phyloP scores from a whole-genome alignment of 2,888 invertebrate species.

The Fragum whitleyi region DNA sequence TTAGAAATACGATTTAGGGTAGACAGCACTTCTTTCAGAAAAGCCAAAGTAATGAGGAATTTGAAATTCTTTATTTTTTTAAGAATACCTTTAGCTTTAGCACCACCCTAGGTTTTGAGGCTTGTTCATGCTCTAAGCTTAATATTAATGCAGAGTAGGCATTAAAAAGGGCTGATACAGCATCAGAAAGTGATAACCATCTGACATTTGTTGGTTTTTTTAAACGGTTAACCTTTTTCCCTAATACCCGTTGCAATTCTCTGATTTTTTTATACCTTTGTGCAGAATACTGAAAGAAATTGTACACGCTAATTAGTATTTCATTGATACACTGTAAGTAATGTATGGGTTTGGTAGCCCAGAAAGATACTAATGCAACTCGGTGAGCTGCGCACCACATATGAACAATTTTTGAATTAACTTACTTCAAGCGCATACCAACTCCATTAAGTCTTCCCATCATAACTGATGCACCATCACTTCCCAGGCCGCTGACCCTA shows the following conservation, averaged over 20 bases:
- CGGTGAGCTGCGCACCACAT: constrained; percentile 50
- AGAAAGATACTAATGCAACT: constrained; percentile 38
- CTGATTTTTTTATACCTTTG: constrained; percentile 34
- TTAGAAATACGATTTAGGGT: not conserved
- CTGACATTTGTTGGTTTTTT: constrained; percentile 37
- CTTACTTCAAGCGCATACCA: constrained; percentile 18
- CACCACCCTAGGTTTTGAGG: constrained; percentile 29
- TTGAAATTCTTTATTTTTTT: constrained; percentile 44
- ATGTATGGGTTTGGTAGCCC: constrained; percentile 29
- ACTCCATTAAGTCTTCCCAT: constrained; percentile 30
- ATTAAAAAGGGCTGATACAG: constrained; percentile 12
- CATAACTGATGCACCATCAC: constrained; percentile 47
- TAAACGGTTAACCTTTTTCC: constrained; percentile 23
- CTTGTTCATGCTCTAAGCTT: constrained; percentile 37
- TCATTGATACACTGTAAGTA: constrained; percentile 29
- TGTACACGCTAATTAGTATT: constrained; percentile 28
- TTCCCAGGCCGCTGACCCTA: constrained; percentile 35
- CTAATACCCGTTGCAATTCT: constrained; percentile 32
- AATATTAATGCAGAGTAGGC: constrained; percentile 35
- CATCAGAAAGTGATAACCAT: constrained; percentile 34
- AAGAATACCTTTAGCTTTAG: constrained; percentile 36
- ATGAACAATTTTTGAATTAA: constrained; percentile 36
- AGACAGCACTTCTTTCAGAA: constrained; percentile 35
- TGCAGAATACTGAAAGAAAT: constrained; percentile 39
- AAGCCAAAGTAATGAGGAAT: constrained; percentile 29